These are phyloP conservation scores for Ariopsis seemanni DNA, from an alignment of 2,113 vertebrate genomes.

Conservation along the genomic window DNA sequence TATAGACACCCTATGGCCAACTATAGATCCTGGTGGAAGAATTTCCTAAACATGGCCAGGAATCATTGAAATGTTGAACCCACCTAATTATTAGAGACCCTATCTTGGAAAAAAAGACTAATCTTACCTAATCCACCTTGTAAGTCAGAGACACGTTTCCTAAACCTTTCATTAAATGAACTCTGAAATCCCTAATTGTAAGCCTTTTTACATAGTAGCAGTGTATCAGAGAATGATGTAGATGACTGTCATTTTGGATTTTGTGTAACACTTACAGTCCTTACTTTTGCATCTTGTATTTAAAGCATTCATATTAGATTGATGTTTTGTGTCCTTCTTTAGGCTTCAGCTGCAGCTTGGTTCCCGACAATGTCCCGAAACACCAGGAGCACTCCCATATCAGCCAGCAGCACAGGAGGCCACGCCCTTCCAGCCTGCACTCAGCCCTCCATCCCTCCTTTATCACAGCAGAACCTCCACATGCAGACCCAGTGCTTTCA, in stretches of 20 bases:
- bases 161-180: too few species aligned
- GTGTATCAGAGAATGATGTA: background rate
- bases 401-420: constrained; percentile 60
- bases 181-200: background rate
- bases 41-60: background rate
- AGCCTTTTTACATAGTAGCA: background rate
- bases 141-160: background rate
- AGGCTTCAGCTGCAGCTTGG: constrained; percentile 68
- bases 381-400: constrained; percentile 54
- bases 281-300: background rate
- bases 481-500: constrained; percentile 62
- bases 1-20: background rate
- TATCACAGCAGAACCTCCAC: constrained; percentile 65
- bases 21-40: background rate
- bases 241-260: background rate
- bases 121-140: background rate
- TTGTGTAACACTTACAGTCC: background rate
- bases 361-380: constrained; percentile 66
- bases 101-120: background rate
- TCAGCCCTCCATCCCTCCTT: constrained; percentile 67
- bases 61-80: background rate
- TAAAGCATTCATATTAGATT: background rate
- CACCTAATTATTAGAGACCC: background rate
- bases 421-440: constrained; percentile 59
- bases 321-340: constrained; percentile 35